phyloP scores from a whole-genome alignment of 2,888 invertebrate species.

The Onthophagus sagittarius region DNA sequence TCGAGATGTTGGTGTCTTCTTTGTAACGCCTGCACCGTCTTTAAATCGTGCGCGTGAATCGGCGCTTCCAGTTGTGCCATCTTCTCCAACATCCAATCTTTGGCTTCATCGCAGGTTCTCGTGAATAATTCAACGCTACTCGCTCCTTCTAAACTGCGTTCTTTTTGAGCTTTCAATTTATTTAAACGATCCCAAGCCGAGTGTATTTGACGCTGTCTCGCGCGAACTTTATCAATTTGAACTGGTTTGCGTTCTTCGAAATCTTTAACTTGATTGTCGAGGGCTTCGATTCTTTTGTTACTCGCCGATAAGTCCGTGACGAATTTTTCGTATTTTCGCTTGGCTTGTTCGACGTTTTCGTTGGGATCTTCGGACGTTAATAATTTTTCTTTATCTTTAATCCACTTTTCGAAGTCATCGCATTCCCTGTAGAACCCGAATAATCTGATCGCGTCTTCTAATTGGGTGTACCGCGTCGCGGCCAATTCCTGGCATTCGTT shows the following conservation, averaged over 20 bases:
- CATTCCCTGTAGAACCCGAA: constrained; percentile 95
- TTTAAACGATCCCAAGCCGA: constrained; percentile 86
- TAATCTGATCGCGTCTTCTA: constrained; percentile 89
- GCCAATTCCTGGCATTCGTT: constrained; percentile 77
- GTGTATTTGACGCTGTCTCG: constrained; percentile 77
- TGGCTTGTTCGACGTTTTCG: constrained; percentile 88
- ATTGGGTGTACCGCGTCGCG: constrained; percentile 71
- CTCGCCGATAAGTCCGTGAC: constrained; percentile 94
- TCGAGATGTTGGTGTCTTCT: constrained; percentile 90
- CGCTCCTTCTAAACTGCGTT: constrained; percentile 78
- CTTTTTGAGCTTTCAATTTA: constrained; percentile 81
- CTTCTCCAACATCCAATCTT: constrained; percentile 97
- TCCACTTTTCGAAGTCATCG: constrained; percentile 97
- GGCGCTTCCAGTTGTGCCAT: constrained; percentile 81
- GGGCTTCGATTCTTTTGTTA: constrained; percentile 83
- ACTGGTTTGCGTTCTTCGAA: constrained; percentile 82
- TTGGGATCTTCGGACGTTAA: constrained; percentile 76
- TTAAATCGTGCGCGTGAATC: constrained; percentile 77
- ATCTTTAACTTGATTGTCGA: constrained; percentile 82
- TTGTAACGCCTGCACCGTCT: constrained; percentile 88
- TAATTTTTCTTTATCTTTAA: constrained; percentile 90
- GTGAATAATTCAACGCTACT: constrained; percentile 90
- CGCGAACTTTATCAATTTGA: constrained; percentile 74
- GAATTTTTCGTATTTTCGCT: constrained; percentile 95
- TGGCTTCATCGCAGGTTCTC: constrained; percentile 92